Base-by-base conservation (phyloP, 2,113 vertebrate genomes). In the Felis chaus region DNA sequence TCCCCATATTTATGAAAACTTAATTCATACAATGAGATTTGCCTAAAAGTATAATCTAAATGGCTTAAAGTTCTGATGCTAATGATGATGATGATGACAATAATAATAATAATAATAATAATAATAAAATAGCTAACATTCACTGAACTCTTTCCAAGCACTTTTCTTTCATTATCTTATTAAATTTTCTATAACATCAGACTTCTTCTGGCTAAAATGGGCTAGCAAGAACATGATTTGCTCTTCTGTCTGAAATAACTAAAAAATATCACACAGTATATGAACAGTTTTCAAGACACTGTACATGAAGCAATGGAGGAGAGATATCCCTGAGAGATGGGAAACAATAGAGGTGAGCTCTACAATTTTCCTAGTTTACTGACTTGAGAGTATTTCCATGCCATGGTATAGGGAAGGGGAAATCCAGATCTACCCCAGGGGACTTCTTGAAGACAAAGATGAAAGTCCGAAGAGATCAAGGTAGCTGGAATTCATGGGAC, bases 1-100 rank as follows among this genome's bases (percentile, higher is more conserved):
- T 89, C 50, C 25, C 93, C 19, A 69, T 90, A 84, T 82, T 93
- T 90, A 89, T 92, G 50, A 93, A 96, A 96, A 91, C 69, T 87
- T 88, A 61, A 36, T 93, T 86, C 25, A 69, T 73, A 74, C 7
- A 65, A 33, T 96, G 81, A 86, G 19, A 55, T 94, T 92, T 89
- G 14, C 27, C 19, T 55, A 33, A 78, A 96, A 89, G 45, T 63
- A 71, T 13, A 69, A 71, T 66, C 14, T 76, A 83, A 93, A 39
- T 83, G 31, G 27, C 9, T 87, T 85, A 95, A 82, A 97, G n/a
- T 21, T 81, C 66, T 83, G 29, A 78, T 23, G 18, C 27, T 48
- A 78, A 48, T 76, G 48, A 76, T 16, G 48, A 55, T 78, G 29
- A 50, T 80, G 61, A 18, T 16, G 45, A 78, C 57, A 90, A 65